Percentiles rank a stretch among this genome's conserved stretches.
Evolutionary conservation across 2,113 vertebrate genomes (phyloP).

Genomic region (Mesitornis unicolor): DNA sequence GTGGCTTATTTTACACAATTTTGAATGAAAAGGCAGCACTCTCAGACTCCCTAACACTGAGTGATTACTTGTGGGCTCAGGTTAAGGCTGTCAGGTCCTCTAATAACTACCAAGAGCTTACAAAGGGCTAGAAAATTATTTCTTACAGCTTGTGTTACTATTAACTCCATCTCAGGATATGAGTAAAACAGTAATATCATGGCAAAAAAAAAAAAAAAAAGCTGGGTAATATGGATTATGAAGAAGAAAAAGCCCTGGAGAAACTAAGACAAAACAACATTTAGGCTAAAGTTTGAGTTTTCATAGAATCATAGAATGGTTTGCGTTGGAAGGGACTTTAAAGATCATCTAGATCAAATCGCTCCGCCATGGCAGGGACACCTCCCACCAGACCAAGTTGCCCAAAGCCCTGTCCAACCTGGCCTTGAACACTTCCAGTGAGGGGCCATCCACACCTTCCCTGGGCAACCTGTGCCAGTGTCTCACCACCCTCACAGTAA

Average conservation of each 20-base stretch:
- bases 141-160: background rate
- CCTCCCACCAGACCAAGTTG: too few relatives aligned
- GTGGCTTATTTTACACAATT: constrained; percentile 4
- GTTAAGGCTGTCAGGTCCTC: background rate
- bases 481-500: too few relatives aligned
- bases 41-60: background rate
- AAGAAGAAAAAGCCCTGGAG: background rate
- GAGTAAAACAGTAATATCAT: background rate
- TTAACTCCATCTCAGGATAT: background rate
- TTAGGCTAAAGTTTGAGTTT: background rate
- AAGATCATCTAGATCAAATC: too few relatives aligned
- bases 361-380: too few relatives aligned
- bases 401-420: too few relatives aligned
- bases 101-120: background rate
- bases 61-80: background rate
- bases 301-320: too few relatives aligned
- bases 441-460: too few relatives aligned
- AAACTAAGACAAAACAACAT: background rate
- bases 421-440: too few relatives aligned
- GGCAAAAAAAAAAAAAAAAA: background rate
- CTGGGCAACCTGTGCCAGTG: too few relatives aligned
- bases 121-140: background rate
- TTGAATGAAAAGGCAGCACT: background rate
- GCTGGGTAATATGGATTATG: background rate
- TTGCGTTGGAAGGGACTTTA: too few relatives aligned